Evolutionary conservation across 2,113 vertebrate species (phyloP).

Genomic region (Pseudois nayaur): DNA sequence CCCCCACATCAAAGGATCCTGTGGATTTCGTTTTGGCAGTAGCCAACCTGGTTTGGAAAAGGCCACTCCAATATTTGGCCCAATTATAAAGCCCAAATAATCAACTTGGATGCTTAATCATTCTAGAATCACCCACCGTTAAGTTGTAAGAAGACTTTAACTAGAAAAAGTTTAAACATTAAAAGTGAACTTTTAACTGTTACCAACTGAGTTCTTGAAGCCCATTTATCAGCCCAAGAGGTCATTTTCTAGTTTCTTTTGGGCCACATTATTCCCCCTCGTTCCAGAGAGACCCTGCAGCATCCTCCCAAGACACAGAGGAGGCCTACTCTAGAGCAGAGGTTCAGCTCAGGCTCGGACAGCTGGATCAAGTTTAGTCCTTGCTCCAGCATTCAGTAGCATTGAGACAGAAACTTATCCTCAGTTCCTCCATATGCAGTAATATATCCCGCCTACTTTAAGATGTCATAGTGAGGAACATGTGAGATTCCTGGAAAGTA

Average conservation of each 20-base stretch:
- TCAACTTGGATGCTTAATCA: conserved; percentile 44
- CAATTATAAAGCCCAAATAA: conserved; percentile 8
- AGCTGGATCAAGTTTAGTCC: too few species aligned
- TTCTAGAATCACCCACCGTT: conserved; percentile 40
- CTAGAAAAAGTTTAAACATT: conserved; percentile 67
- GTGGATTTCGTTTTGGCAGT: neutral
- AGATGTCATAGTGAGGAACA: neutral
- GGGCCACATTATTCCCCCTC: neutral
- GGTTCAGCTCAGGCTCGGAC: fast-evolving
- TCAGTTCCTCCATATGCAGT: neutral
- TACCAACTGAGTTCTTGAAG: conserved; percentile 44
- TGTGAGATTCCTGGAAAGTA: neutral
- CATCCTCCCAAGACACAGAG: fast-evolving
- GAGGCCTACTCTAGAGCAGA: neutral
- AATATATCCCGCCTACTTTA: neutral
- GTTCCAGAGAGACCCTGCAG: neutral
- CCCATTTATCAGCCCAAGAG: neutral
- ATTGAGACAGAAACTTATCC: neutral
- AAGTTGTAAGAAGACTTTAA: conserved; percentile 57
- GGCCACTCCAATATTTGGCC: neutral
- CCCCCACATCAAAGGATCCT: neutral
- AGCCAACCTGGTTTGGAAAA: neutral
- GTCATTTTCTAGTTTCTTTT: neutral
- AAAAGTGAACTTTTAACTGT: conserved; percentile 53
- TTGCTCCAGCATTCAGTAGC: neutral